These are phyloP conservation scores for Pseudomyrmex sp. DNA, from an alignment of 1,140 invertebrate species.

Conservation along the genomic window DNA sequence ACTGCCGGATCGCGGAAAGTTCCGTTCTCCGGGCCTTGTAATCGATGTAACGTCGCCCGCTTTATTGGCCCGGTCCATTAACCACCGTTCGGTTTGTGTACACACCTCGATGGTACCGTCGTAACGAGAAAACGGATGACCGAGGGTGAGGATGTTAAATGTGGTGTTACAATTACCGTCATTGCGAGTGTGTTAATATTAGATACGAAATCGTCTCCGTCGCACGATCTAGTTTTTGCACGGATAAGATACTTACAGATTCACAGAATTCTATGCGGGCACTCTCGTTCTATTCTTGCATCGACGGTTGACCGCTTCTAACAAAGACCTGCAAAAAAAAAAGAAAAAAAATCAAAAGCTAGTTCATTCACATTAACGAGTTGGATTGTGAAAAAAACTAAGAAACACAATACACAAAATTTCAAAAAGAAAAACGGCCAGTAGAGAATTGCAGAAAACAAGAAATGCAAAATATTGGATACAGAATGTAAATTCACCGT, in stretches of 20 bases:
- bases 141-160: constrained; percentile 23
- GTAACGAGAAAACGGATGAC: constrained; percentile 45
- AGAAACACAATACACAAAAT: background rate
- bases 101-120: constrained; percentile 43
- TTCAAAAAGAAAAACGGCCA: background rate
- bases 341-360: too few relatives aligned
- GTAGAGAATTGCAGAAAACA: background rate
- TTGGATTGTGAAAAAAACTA: too few relatives aligned
- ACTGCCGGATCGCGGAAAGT: constrained; percentile 70
- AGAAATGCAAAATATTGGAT: constrained; percentile 15
- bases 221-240: background rate
- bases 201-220: background rate
- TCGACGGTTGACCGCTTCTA: too few relatives aligned
- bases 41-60: constrained; percentile 70
- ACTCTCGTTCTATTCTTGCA: too few relatives aligned
- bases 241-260: too few relatives aligned
- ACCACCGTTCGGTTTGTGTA: constrained; percentile 49
- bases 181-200: background rate
- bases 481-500: background rate
- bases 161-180: constrained; percentile 52
- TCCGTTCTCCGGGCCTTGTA: constrained; percentile 61
- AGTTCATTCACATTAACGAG: too few relatives aligned
- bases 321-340: too few relatives aligned
- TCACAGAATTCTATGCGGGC: too few relatives aligned
- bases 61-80: constrained; percentile 70